Base-by-base conservation (phyloP, 2,888 invertebrate genomes). In the Lasioglossum lativentre region DNA sequence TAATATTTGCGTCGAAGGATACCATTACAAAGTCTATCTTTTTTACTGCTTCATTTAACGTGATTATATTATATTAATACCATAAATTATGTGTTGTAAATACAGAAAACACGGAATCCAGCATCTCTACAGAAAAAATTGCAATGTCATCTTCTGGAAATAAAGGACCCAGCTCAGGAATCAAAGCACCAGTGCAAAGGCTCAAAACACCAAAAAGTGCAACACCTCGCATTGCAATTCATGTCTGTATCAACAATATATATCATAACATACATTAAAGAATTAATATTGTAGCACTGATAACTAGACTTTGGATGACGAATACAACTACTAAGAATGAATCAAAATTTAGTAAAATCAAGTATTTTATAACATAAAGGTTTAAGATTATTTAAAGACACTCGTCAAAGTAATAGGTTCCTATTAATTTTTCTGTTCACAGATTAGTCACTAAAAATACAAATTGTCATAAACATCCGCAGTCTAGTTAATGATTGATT, bases 241-340 rank as follows among this genome's bases (percentile, higher is more conserved):
- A 82, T 38, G 90, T 90, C 79, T 47, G 88, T 90, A 80, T 75
- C 27, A 5, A 45, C 19, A 42, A 38, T 23, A 34, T 72, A 14
- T 14, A n/a, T 4, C 5, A 23, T 16, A 19, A 8, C 16, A 30
- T 66, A 10, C 34, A 8, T n/a, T 68, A 23, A 2, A 12, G 5
- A 68, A 34, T n/a, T 40, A 70, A 56, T n/a, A 4, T 56, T n/a
- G 10, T 56, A 56, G 10, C 12, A 4, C 3, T n/a, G n/a, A 56
- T n/a, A n/a, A 56, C n/a, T n/a, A 56, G n/a, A 56, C 10, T n/a
- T 56, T n/a, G n/a, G 3, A 56, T n/a, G 23, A 4, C 56, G 56
- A 56, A n/a, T 10, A n/a, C n/a, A n/a, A n/a, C n/a, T n/a, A n/a
- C n/a, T n/a, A n/a, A n/a, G n/a, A n/a, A n/a, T n/a, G n/a, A n/a